Evolutionary conservation across 2,113 vertebrate species (phyloP).

Genomic region (Gymnocephalus cernua): DNA sequence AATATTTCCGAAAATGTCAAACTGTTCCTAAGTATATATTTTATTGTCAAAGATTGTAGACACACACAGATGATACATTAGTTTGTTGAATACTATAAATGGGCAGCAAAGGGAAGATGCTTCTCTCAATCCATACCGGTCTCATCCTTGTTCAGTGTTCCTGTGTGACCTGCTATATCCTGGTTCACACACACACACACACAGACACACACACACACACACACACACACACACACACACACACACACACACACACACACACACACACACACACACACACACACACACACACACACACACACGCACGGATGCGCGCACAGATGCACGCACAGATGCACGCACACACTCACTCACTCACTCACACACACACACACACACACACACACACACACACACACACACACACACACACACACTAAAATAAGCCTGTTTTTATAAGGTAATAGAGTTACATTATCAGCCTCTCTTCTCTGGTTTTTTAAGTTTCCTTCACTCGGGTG

Average conservation of each 20-base stretch:
- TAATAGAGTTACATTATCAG: conserved; percentile 56
- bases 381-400: conserved; percentile 7
- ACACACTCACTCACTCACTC: not conserved
- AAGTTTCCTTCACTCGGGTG: conserved; percentile 23
- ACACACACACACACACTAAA: conserved; percentile 10
- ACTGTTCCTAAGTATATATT: not conserved
- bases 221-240: no score
- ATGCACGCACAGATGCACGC: not conserved
- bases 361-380: not conserved
- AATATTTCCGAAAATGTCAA: not conserved
- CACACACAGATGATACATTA: no score
- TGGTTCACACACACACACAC: not conserved
- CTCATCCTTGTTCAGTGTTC: conserved; percentile 5
- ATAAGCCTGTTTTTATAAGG: conserved; percentile 32
- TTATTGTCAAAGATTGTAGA: not conserved
- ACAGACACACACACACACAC: no score
- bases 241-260: no score
- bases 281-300: no score
- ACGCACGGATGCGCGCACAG: no score
- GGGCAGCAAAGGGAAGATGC: not conserved
- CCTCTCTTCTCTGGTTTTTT: conserved; percentile 6
- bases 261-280: no score
- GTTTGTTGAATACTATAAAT: not conserved
- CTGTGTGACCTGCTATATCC: not conserved
- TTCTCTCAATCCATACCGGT: not conserved